Evolutionary conservation across 2,888 invertebrate species (phyloP), one percentile per base, ranked within the genome.

Genomic region (Sinopyrophorus schimmeli): DNA sequence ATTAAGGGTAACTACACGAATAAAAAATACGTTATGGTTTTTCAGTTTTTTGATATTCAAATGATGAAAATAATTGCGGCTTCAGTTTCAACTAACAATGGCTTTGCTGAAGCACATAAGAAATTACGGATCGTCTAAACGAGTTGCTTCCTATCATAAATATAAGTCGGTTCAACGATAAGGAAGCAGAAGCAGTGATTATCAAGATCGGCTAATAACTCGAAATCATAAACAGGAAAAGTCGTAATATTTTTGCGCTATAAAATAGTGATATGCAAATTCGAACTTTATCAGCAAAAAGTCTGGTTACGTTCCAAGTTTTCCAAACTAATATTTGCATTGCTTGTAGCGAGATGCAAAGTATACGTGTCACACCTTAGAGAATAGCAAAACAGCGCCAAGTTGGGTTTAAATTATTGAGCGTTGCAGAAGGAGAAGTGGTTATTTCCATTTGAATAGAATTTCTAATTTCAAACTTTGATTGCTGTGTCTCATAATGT

Each of bases 361-460:
- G 34, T 34, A 42, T 34, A 42, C 42, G 34, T 42, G 42, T 42
- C 42, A 26, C 42, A 42, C 42, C 42, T 42, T 27, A 11, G 27
- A 15, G 12, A 34, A 27, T 14, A 24, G 28, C 38, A 31, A 43
- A 48, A 42, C 20, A 48, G 48, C 34, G 32, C 38, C 20, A 49
- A 38, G 38, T 34, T 30, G 39, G 40, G 44, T 55, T 50, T 53
- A 53, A 60, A 59, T 60, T 61, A 58, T 61, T 43, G 54, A 58
- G 56, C 47, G 38, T 50, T 51, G 53, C 57, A 61, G 53, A 61
- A 58, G 56, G 60, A 60, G 58, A 21, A 21, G 21, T 21, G 44
- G 58, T 55, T 61, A 66, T 66, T 67, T 64, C 65, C 67, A 67
- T 67, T 63, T 67, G 64, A 67, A 67, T 67, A 59, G 67, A 67